Conservation (phyloP, 37 sponge, comb jelly and placozoan species). For the Beroe ovata region DNA sequence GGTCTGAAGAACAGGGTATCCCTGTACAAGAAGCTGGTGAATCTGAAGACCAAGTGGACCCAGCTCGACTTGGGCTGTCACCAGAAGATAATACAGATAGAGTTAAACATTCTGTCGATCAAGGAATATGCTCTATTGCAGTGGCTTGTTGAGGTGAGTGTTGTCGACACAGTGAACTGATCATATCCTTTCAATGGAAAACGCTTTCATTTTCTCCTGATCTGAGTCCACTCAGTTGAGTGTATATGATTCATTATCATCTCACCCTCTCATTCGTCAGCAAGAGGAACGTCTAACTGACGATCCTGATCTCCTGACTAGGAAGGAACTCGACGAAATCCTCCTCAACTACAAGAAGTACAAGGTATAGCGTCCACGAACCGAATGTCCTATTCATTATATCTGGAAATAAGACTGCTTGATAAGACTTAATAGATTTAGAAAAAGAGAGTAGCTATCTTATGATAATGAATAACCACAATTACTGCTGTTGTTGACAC, state of each 20-base stretch:
- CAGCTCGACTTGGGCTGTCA: slow-evolving; percentile 62
- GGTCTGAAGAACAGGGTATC: slow-evolving; percentile 58
- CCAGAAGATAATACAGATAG: slow-evolving; percentile 66
- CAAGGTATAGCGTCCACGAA: slow-evolving; percentile 32
- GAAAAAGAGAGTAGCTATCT: no score
- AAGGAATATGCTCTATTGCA: slow-evolving; percentile 29
- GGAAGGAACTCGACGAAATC: slow-evolving; percentile 19
- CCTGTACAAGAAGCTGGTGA: slow-evolving; percentile 49
- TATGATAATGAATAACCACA: no score
- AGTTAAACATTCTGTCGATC: slow-evolving; percentile 19
- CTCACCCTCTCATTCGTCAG: background rate
- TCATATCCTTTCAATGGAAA: no score
- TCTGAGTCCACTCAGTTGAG: no score
- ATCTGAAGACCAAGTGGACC: slow-evolving; percentile 56
- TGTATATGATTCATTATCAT: no score
- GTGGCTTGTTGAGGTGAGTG: slow-evolving; percentile 45
- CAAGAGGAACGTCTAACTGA: slow-evolving; percentile 39
- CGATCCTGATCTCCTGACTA: background rate
- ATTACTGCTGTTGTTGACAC: no score
- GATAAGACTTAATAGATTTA: no score
- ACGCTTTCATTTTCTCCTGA: no score
- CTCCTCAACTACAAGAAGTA: slow-evolving; percentile 11
- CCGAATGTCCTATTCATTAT: no score
- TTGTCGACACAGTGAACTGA: no score
- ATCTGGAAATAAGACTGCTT: background rate